Conservation (phyloP, 2,797 vertebrate species). For the Allobates femoralis region DNA sequence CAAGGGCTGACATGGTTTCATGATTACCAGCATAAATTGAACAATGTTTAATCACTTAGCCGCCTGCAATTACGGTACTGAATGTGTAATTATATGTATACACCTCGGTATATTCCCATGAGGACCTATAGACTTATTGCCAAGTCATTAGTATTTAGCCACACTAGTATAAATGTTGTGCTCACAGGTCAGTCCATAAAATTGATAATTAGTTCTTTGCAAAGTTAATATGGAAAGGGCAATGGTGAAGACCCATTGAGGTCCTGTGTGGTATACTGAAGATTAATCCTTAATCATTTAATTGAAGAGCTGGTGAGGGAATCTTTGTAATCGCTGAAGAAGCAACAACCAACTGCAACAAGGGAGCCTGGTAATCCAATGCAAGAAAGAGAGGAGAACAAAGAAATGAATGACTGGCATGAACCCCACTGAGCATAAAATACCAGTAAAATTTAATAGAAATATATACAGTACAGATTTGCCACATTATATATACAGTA, state of each 20-base stretch:
- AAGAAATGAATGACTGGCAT: background rate
- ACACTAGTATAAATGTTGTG: constrained; percentile 42
- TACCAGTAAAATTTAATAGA: background rate
- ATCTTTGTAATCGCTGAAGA: constrained; percentile 40
- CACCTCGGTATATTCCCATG: constrained; percentile 43
- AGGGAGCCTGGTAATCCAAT: background rate
- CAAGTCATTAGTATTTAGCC: constrained; percentile 53
- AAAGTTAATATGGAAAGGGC: constrained; percentile 52
- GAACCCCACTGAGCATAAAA: background rate
- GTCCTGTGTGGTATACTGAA: constrained; percentile 45
- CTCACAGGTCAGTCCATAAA: constrained; percentile 47
- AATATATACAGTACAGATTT: no score
- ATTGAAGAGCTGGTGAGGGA: constrained; percentile 42
- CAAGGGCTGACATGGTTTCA: background rate
- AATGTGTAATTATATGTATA: constrained; percentile 40
- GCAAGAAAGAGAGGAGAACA: background rate
- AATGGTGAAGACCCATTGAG: constrained; percentile 35
- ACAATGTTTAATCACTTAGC: constrained; percentile 5
- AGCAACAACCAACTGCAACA: constrained; percentile 22
- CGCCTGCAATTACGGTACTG: background rate
- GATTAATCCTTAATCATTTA: constrained; percentile 57
- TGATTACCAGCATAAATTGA: constrained; percentile 25
- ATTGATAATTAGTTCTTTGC: constrained; percentile 54
- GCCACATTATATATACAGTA: no score
- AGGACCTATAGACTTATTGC: constrained; percentile 27